phyloP scores from a whole-genome alignment of 2,888 invertebrate species.

The Patella caerulea region DNA sequence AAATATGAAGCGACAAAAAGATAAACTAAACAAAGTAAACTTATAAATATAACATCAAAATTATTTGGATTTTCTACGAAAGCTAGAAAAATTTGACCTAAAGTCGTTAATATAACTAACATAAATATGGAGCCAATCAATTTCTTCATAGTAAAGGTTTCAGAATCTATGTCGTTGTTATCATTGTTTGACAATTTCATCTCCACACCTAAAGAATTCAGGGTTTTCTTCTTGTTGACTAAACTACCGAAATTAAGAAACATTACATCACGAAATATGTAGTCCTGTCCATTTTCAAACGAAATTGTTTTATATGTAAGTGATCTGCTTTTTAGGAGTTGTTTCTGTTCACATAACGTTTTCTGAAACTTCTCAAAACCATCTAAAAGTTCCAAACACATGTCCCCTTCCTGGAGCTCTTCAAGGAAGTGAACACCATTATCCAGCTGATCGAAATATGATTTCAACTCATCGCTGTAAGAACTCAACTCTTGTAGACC shows the following conservation, averaged over 20 bases:
- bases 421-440: slow-evolving; percentile 50
- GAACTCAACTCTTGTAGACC: slow-evolving; percentile 39
- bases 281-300: slow-evolving; percentile 37
- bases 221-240: not conserved
- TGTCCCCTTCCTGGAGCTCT: slow-evolving; percentile 57
- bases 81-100: slow-evolving; percentile 10
- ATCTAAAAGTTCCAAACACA: slow-evolving; percentile 56
- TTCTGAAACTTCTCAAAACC: slow-evolving; percentile 44
- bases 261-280: not conserved
- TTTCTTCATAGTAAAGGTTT: not conserved
- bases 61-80: slow-evolving; percentile 17
- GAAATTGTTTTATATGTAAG: slow-evolving; percentile 37
- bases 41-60: slow-evolving; percentile 29
- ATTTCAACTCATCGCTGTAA: slow-evolving; percentile 41
- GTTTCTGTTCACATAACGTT: slow-evolving; percentile 33
- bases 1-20: slow-evolving; percentile 40
- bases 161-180: not conserved
- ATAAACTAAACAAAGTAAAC: slow-evolving; percentile 33
- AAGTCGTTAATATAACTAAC: slow-evolving; percentile 22
- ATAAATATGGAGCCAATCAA: not conserved
- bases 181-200: not conserved
- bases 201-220: not conserved
- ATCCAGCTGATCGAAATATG: slow-evolving; percentile 43
- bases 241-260: slow-evolving; percentile 7
- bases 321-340: slow-evolving; percentile 34